Evolutionary conservation across 37 sponge, comb jelly and placozoan genomes (phyloP).

Genomic region (Haliclona indistincta): DNA sequence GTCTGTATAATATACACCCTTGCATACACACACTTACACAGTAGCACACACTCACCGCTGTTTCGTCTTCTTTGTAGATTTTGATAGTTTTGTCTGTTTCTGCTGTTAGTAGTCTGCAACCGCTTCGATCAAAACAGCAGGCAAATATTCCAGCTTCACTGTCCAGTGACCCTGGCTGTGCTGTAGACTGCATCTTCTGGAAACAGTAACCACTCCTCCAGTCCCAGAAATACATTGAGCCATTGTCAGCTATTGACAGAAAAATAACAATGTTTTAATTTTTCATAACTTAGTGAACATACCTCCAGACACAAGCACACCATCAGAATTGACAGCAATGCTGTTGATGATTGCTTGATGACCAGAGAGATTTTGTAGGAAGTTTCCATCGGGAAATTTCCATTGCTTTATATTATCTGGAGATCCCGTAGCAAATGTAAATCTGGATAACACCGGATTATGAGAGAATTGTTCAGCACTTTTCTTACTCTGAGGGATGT

Average conservation of each 20-base stretch:
- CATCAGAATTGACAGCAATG: slow-evolving; percentile 86
- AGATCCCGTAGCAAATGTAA: slow-evolving; percentile 91
- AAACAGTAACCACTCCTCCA: slow-evolving; percentile 98
- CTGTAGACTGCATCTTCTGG: slow-evolving; percentile 86
- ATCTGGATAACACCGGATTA: slow-evolving; percentile 33
- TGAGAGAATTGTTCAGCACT: not conserved
- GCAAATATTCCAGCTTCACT: slow-evolving; percentile 96
- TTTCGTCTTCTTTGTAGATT: slow-evolving; percentile 97
- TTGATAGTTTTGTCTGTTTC: slow-evolving; percentile 99
- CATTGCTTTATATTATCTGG: slow-evolving; percentile 99
- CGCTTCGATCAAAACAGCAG: slow-evolving; percentile 86
- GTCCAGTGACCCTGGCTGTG: slow-evolving; percentile 98
- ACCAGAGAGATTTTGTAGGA: slow-evolving; percentile 96
- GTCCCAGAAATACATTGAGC: slow-evolving; percentile 97
- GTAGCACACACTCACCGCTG: slow-evolving; percentile 71
- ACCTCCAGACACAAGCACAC: slow-evolving; percentile 95
- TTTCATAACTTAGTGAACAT: not conserved
- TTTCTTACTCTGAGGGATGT: slow-evolving; percentile 92
- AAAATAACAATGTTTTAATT: not conserved
- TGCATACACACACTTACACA: not conserved
- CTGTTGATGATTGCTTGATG: slow-evolving; percentile 94
- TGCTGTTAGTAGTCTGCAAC: slow-evolving; percentile 87
- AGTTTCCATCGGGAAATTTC: slow-evolving; percentile 98
- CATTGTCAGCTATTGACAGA: slow-evolving; percentile 83
- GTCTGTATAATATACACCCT: slow-evolving; percentile 53